phyloP scores from a whole-genome alignment of 2,113 vertebrate genomes.

The Copsychus sechellarum region DNA sequence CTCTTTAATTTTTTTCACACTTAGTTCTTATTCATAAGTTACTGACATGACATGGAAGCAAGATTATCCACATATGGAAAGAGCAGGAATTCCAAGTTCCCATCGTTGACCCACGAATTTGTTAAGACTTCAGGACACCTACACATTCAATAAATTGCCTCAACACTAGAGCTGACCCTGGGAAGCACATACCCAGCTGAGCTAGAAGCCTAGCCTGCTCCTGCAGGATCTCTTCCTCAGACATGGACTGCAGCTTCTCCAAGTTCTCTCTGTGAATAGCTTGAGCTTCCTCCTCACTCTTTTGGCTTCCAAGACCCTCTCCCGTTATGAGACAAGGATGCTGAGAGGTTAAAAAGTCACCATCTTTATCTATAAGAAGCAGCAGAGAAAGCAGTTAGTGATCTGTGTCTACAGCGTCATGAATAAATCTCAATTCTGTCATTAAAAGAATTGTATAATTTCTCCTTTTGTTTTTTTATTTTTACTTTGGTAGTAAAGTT shows the following conservation, averaged over 20 bases:
- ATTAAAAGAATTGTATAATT: neutral
- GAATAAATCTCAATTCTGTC: neutral
- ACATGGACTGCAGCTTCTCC: slow-evolving; percentile 81
- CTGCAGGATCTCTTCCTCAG: slow-evolving; percentile 83
- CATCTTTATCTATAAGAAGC: slow-evolving; percentile 10
- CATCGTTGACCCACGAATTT: neutral
- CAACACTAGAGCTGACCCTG: neutral
- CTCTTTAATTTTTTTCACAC: neutral
- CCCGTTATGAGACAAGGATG: slow-evolving; percentile 80
- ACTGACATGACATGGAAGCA: neutral
- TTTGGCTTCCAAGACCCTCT: slow-evolving; percentile 77
- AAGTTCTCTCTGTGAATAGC: slow-evolving; percentile 91
- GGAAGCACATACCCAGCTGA: slow-evolving; percentile 82
- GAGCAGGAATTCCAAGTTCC: neutral
- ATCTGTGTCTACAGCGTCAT: neutral
- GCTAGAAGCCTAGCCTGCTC: slow-evolving; percentile 83
- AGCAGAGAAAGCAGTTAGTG: neutral
- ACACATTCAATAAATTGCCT: neutral
- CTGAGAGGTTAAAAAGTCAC: neutral
- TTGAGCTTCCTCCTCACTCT: slow-evolving; percentile 76
- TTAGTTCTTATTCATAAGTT: neutral
- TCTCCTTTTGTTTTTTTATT: neutral
- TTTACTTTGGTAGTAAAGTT: neutral
- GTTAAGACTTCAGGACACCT: neutral
- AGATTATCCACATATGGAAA: neutral